These are phyloP conservation scores for Garrulus glandarius DNA, from an alignment of 2,797 vertebrate genomes.

Conservation along the genomic window DNA sequence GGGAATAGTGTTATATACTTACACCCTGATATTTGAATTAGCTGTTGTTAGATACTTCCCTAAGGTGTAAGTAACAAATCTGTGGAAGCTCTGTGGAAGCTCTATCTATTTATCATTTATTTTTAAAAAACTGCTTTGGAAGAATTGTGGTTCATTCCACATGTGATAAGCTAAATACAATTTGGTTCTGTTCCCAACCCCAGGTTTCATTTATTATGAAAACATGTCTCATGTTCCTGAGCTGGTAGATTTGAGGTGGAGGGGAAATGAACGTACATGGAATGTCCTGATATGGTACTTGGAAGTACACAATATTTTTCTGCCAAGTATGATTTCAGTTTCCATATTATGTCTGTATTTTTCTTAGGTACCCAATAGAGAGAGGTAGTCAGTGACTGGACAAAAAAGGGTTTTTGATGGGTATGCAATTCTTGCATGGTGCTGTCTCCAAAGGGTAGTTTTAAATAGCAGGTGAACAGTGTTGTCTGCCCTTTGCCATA, in stretches of 20 bases:
- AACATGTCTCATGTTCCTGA: background rate
- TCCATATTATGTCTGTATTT: background rate
- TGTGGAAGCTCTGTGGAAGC: background rate
- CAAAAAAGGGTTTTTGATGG: background rate
- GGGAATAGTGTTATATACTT: background rate
- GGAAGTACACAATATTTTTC: background rate
- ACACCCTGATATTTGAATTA: background rate
- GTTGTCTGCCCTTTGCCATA: accelerated
- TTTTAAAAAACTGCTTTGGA: background rate
- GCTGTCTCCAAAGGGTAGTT: background rate
- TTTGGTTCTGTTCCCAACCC: background rate
- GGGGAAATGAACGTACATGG: background rate
- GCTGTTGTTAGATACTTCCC: background rate
- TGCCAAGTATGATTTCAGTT: background rate
- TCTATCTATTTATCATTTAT: background rate
- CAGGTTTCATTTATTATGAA: background rate
- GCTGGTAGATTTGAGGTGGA: background rate
- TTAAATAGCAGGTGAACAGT: background rate
- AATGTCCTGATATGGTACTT: background rate
- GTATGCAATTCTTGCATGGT: accelerated
- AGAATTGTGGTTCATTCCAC: background rate
- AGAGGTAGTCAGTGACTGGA: background rate
- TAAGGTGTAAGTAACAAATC: background rate
- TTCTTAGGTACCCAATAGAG: background rate
- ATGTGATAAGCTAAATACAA: background rate